Percentiles rank a stretch among this genome's conserved stretches.
These are phyloP conservation scores for Platycnemis pennipes DNA, from an alignment of 2,888 invertebrate genomes.

Conservation along the genomic window DNA sequence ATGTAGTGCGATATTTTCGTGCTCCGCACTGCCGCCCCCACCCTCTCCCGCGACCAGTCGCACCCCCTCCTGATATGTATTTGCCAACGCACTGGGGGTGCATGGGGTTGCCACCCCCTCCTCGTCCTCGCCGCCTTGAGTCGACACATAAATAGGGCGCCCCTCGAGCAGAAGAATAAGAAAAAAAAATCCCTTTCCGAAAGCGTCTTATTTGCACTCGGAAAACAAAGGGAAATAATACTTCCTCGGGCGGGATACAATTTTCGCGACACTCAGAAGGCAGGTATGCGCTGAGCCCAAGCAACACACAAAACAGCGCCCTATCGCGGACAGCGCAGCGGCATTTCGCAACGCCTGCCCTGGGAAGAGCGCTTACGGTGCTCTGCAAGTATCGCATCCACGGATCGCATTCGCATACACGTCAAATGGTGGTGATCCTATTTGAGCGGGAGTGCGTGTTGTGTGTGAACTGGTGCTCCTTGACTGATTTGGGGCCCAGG, in stretches of 20 bases:
- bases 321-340: background rate
- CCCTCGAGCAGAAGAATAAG: background rate
- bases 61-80: no score
- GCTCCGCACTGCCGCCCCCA: no score
- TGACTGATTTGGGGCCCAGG: no score
- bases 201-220: background rate
- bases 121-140: background rate
- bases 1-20: no score
- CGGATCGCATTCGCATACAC: no score
- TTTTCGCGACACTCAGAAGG: background rate
- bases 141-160: background rate
- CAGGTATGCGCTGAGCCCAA: background rate
- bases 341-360: background rate
- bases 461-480: no score
- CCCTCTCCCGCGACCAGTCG: no score
- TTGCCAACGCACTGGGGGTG: no score
- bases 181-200: background rate
- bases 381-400: no score
- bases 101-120: no score
- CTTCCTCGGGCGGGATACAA: background rate
- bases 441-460: no score
- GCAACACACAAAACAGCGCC: background rate
- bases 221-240: background rate
- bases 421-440: no score
- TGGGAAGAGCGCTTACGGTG: background rate